Evolutionary conservation across 2,113 vertebrate genomes (phyloP), one percentile per base, ranked within the genome.

Genomic region (Montifringilla adamsi): DNA sequence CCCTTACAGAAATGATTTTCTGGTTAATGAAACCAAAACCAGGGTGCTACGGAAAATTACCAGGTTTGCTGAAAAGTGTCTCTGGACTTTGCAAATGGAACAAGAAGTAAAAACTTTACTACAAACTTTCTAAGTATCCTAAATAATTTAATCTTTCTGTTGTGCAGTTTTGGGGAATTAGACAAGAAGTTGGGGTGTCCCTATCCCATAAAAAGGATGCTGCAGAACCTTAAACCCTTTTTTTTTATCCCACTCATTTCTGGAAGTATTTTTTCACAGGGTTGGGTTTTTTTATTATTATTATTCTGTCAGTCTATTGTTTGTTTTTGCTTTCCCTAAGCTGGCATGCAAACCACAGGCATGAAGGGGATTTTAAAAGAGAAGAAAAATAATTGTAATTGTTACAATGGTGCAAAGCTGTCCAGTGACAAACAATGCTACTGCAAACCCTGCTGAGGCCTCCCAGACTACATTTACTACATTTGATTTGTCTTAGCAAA

Each of bases 281-380:
- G 7, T 4, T 27, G 30, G 22, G 6, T 0, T 1, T 6, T 35
- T 44, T 19, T 55, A 37, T 44, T 9, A 16, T 50, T 50, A 18
- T 37, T n/a, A 18, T 79, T 35, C 35, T 44, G 37, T 15, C n/a
- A 35, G 39, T 24, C 46, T 60, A 33, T 47, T 63, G 21, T 52
- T 79, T 92, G 74, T 0, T 78, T 90, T 69, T 52, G 8, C 27
- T 72, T 82, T 62, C 62, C 43, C 10, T 12, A 56, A 73, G 37
- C 10, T 63, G 43, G 22, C 0, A 0, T 58, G n/a, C 43, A 92
- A 92, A 58, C 56, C 62, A 75, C 67, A 69, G 52, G 59, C 59
- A 59, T 8, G 12, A 69, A 59, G 31, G 4, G 7, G n/a, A 81
- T n/a, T 84, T 77, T 28, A 10, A 49, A 80, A 85, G 39, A 77